Percentiles rank a stretch among this genome's conserved stretches.
These are phyloP conservation scores for Cheracebus regulus DNA, from an alignment of 2,797 vertebrate genomes.

Conservation along the genomic window DNA sequence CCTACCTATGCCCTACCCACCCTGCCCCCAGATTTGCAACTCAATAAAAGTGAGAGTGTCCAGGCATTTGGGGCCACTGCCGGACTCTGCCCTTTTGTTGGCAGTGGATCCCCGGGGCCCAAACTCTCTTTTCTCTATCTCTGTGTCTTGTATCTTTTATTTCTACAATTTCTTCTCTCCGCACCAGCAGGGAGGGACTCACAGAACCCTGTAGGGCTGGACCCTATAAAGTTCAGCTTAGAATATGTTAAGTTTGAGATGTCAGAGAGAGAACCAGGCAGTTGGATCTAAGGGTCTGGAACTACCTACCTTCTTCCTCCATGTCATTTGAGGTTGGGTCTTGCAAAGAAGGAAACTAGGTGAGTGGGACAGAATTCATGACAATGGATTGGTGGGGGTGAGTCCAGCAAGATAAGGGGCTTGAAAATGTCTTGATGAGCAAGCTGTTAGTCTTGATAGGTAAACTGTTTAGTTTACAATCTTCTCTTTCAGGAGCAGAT, in stretches of 20 bases:
- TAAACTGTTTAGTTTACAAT: not conserved
- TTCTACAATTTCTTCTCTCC: too few relatives aligned
- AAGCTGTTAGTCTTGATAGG: not conserved
- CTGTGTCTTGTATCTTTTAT: too few relatives aligned
- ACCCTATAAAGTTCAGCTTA: not conserved
- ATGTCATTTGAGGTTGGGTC: not conserved
- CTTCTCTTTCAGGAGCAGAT: slow-evolving; percentile 21
- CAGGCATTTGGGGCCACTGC: too few relatives aligned
- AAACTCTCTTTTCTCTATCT: too few relatives aligned
- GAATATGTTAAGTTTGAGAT: not conserved
- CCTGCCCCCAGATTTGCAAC: too few relatives aligned
- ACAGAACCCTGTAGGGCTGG: too few relatives aligned
- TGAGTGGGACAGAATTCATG: not conserved
- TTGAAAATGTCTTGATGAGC: not conserved
- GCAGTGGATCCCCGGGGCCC: too few relatives aligned
- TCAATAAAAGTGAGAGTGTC: too few relatives aligned
- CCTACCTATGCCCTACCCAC: too few relatives aligned
- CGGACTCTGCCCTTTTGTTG: too few relatives aligned
- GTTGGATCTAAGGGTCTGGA: not conserved
- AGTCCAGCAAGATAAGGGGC: not conserved
- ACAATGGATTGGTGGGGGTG: not conserved
- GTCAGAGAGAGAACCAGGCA: not conserved
- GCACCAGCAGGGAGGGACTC: too few relatives aligned
- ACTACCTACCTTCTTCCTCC: not conserved
- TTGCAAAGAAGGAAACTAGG: not conserved